phyloP scores from a whole-genome alignment of 2,888 invertebrate genomes.

The Aporophyla nigra region DNA sequence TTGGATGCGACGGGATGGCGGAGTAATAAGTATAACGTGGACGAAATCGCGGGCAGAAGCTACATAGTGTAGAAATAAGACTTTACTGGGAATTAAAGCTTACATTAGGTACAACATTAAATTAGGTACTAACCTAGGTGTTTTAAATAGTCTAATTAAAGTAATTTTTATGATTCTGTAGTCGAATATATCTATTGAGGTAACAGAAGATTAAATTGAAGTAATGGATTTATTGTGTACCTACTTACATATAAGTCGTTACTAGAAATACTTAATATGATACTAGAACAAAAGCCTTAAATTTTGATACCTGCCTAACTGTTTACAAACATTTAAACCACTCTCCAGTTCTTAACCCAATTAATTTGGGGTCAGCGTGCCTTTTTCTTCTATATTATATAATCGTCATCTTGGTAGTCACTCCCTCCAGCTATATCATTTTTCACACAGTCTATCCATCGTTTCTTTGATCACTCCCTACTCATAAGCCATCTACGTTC shows the following conservation, averaged over 20 bases:
- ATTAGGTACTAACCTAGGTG: not conserved
- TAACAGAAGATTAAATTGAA: too few species aligned
- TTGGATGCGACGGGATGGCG: too few species aligned
- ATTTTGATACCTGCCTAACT: too few species aligned
- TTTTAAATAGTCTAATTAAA: not conserved
- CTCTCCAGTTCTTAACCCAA: not conserved
- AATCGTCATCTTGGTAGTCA: not conserved
- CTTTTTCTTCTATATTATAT: not conserved
- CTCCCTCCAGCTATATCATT: not conserved
- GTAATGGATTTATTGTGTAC: not conserved
- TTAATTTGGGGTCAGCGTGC: not conserved
- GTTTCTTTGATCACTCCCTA: not conserved
- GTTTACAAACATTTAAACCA: not conserved
- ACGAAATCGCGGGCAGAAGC: too few species aligned
- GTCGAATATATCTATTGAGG: not conserved
- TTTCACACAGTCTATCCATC: not conserved
- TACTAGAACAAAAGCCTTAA: not conserved
- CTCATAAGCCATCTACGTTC: too few species aligned
- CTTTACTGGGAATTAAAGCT: not conserved
- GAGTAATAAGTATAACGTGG: too few species aligned
- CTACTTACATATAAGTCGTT: not conserved
- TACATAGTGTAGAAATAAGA: not conserved
- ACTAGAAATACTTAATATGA: not conserved
- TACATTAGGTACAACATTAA: not conserved
- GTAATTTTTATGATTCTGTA: constrained; percentile 1